Evolutionary conservation across 1,140 invertebrate genomes (phyloP).

Genomic region (Sitobion miscanthi): DNA sequence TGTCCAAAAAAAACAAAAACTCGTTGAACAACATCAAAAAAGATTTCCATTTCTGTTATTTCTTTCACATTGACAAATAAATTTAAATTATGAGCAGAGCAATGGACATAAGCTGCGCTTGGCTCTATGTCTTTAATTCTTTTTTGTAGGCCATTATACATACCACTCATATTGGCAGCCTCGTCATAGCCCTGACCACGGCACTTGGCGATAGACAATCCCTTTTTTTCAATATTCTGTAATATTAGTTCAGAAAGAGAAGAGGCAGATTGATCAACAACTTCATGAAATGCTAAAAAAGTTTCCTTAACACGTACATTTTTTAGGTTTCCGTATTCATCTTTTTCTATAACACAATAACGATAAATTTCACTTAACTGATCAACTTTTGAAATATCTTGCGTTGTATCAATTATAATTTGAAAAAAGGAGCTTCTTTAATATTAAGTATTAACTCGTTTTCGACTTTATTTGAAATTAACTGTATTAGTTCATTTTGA

Average conservation of each 20-base stretch:
- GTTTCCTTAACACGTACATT: not conserved
- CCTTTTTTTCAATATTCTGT: not conserved
- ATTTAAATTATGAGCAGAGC: not conserved
- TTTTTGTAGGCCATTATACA: not conserved
- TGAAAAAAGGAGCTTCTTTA: not conserved
- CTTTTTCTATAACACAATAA: conserved; percentile 6
- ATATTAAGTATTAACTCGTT: too few species aligned
- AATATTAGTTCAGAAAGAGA: not conserved
- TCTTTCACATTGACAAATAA: not conserved
- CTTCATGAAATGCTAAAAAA: not conserved
- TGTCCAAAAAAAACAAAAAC: conserved; percentile 3
- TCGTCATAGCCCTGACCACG: conserved; percentile 1
- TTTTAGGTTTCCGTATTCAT: not conserved
- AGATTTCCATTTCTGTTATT: not conserved
- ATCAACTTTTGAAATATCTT: conserved; percentile 1
- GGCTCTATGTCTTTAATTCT: not conserved
- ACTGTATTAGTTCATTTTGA: too few species aligned
- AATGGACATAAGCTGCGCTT: not conserved
- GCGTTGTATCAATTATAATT: not conserved
- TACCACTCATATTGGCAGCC: not conserved
- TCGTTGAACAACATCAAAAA: not conserved
- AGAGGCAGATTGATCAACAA: not conserved
- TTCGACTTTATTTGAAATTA: too few species aligned
- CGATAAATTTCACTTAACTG: not conserved
- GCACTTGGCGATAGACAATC: not conserved